These are phyloP conservation scores for Myioborus miniatus DNA, from an alignment of 2,797 vertebrate species.

Conservation along the genomic window DNA sequence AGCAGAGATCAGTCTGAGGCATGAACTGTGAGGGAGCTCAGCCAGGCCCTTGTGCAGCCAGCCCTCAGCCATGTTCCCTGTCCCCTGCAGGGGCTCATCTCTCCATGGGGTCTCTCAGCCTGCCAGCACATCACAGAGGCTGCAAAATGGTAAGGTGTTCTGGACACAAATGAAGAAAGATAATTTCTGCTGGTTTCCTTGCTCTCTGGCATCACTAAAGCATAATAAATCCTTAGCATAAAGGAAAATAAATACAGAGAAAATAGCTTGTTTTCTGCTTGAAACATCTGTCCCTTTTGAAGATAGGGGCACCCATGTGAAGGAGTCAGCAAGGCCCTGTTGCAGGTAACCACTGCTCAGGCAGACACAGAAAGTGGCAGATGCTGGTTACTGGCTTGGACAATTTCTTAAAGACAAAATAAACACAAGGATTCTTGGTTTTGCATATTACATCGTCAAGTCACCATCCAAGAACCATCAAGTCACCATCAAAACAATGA, in stretches of 20 bases:
- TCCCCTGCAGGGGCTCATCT: background rate
- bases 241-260: background rate
- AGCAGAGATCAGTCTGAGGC: background rate
- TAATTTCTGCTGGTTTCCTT: background rate
- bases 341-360: background rate
- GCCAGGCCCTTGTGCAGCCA: background rate
- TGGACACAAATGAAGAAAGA: background rate
- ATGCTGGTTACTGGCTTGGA: background rate
- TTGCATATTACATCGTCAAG: background rate
- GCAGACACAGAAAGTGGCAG: background rate
- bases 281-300: background rate
- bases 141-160: background rate
- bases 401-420: background rate
- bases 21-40: background rate
- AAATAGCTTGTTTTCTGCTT: background rate
- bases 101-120: background rate
- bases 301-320: background rate
- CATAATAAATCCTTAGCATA: background rate
- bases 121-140: fast-evolving
- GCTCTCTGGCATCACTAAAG: background rate
- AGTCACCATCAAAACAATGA: background rate
- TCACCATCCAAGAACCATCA: background rate
- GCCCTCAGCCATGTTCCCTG: fast-evolving
- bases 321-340: background rate
- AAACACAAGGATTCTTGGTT: background rate